Percentiles rank a stretch among this genome's conserved stretches.
These are phyloP conservation scores for Grapholita molesta DNA, from an alignment of 1,140 invertebrate species.

Conservation along the genomic window DNA sequence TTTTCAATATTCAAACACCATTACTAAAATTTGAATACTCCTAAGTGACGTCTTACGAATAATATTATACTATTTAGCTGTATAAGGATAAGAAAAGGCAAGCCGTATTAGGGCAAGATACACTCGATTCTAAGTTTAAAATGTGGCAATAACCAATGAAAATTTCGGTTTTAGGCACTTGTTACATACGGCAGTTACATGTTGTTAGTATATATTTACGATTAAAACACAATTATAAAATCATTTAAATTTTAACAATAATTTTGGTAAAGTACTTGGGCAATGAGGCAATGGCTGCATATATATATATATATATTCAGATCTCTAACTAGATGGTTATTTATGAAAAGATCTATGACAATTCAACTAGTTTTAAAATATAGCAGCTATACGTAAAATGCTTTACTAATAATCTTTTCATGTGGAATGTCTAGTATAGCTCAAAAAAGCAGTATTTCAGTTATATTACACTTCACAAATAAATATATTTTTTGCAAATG, in stretches of 20 bases:
- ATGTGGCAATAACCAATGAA: neutral
- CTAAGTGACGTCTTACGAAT: neutral
- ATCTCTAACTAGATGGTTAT: neutral
- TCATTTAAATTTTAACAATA: neutral
- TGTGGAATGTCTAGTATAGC: neutral
- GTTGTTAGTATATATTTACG: neutral
- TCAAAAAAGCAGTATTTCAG: neutral
- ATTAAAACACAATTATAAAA: neutral
- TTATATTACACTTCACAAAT: neutral
- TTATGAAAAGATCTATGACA: too few relatives aligned
- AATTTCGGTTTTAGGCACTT: neutral
- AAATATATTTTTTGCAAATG: neutral
- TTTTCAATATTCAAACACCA: neutral
- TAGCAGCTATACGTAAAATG: neutral
- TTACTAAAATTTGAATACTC: neutral
- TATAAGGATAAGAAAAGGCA: neutral
- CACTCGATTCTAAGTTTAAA: neutral
- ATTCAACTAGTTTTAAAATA: neutral
- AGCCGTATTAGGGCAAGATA: constrained; percentile 5
- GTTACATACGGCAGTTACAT: neutral
- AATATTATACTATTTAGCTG: neutral
- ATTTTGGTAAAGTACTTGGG: neutral
- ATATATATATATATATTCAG: neutral
- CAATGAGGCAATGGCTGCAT: neutral
- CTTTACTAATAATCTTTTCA: neutral